phyloP scores from a whole-genome alignment of 2,797 vertebrate genomes.

The Acanthis flammea region DNA sequence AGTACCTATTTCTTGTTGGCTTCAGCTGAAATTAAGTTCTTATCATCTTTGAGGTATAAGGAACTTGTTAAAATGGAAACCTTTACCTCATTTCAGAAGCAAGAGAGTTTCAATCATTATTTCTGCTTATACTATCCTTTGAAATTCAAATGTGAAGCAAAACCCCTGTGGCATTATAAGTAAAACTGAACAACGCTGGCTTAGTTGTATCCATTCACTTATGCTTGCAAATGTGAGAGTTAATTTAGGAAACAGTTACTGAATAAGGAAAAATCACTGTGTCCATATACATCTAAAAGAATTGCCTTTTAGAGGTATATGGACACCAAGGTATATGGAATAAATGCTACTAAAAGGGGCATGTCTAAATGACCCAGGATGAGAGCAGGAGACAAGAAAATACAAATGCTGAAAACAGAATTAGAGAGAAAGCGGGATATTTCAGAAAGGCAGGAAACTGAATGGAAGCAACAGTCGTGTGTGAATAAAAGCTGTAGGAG shows the following conservation, averaged over 20 bases:
- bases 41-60: background rate
- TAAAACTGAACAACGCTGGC: background rate
- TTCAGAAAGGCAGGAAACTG: background rate
- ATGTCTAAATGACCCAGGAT: background rate
- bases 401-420: background rate
- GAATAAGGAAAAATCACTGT: background rate
- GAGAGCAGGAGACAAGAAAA: background rate
- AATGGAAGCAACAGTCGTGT: background rate
- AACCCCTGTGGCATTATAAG: background rate
- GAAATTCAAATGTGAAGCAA: slow-evolving; percentile 5
- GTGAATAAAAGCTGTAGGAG: background rate
- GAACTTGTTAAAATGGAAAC: background rate
- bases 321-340: background rate
- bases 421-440: background rate
- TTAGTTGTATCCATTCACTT: background rate
- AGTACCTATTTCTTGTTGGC: background rate
- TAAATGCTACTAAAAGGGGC: background rate
- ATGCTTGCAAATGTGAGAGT: background rate
- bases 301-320: background rate
- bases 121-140: background rate
- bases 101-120: background rate
- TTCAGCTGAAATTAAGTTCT: background rate
- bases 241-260: background rate
- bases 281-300: too few species aligned
- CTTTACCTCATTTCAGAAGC: background rate